These are phyloP conservation scores for Oligia fasciuncula DNA, from an alignment of 2,888 invertebrate genomes.

Conservation along the genomic window DNA sequence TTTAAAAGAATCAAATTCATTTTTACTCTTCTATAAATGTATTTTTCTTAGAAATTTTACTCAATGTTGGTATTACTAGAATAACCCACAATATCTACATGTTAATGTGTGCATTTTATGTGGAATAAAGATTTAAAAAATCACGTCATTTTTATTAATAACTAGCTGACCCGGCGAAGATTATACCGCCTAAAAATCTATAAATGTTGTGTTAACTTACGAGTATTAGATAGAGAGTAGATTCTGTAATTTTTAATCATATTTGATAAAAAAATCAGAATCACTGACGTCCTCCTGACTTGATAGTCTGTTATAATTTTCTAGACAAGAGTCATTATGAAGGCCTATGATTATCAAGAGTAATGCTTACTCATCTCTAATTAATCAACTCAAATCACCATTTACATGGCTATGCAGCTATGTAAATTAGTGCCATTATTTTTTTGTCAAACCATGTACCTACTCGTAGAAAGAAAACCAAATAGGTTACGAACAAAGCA, in stretches of 20 bases:
- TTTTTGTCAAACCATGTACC: neutral
- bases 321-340: neutral
- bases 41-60: conserved; percentile 60
- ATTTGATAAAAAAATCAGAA: too few species aligned
- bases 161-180: neutral
- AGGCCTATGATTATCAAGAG: neutral
- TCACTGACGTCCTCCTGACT: too few species aligned
- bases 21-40: conserved; percentile 58
- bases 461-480: neutral
- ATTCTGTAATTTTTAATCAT: too few species aligned
- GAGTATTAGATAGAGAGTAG: too few species aligned
- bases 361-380: neutral
- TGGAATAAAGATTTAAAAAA: conserved; percentile 4
- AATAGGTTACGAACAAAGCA: neutral
- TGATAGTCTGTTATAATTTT: neutral
- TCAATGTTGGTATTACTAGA: conserved; percentile 48
- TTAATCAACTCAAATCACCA: neutral
- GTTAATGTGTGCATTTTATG: conserved; percentile 10
- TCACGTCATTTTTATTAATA: neutral
- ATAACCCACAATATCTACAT: conserved; percentile 34
- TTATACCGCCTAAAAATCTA: too few species aligned
- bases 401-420: neutral
- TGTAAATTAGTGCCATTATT: neutral
- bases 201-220: too few species aligned
- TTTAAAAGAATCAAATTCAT: conserved; percentile 44